phyloP scores from a whole-genome alignment of 2,113 vertebrate genomes.

The Marmota flaviventris region DNA sequence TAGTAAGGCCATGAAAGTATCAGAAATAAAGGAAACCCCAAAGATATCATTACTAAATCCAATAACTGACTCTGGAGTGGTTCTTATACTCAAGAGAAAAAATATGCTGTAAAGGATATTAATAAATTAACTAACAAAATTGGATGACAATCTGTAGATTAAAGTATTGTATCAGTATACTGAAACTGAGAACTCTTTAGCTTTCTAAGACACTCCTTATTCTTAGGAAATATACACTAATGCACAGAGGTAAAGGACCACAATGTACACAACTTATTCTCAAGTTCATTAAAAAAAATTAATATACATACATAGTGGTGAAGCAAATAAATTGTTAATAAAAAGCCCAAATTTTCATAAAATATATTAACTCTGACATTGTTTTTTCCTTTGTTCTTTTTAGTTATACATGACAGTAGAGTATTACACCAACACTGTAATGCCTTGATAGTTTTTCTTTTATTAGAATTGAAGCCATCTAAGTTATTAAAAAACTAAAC shows the following conservation, averaged over 20 bases:
- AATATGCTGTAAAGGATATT: background rate
- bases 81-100: background rate
- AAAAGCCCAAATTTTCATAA: background rate
- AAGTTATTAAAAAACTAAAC: slow-evolving; percentile 37
- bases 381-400: no score
- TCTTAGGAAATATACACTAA: slow-evolving; percentile 5
- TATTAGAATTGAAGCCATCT: background rate
- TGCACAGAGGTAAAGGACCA: background rate
- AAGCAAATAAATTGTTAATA: background rate
- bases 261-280: background rate
- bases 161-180: background rate
- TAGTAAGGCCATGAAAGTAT: background rate
- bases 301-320: background rate
- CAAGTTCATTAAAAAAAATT: background rate
- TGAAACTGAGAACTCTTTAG: background rate
- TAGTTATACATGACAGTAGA: no score
- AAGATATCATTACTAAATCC: background rate
- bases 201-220: background rate
- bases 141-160: background rate
- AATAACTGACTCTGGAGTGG: background rate
- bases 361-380: background rate
- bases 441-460: background rate
- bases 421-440: background rate
- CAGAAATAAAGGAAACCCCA: background rate
- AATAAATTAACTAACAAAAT: background rate